Evolutionary conservation across 1,140 invertebrate genomes (phyloP).

Genomic region (Psilanteris sp.): DNA sequence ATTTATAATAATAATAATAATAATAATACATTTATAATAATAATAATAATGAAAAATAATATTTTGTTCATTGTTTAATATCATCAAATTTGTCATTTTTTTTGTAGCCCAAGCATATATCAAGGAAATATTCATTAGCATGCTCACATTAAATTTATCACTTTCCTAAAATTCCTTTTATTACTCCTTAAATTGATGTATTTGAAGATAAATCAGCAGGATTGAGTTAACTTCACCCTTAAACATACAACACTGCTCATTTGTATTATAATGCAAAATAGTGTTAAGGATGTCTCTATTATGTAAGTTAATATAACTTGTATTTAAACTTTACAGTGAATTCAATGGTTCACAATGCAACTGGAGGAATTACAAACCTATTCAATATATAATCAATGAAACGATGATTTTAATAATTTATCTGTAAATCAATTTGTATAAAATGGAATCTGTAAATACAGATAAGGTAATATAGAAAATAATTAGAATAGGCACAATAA

Average conservation of each 20-base stretch:
- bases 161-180: neutral
- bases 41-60: too few species aligned
- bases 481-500: slow-evolving; percentile 2
- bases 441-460: slow-evolving; percentile 18
- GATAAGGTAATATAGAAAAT: slow-evolving; percentile 29
- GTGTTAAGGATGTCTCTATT: slow-evolving; percentile 19
- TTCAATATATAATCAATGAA: slow-evolving; percentile 11
- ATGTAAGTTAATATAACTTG: slow-evolving; percentile 21
- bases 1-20: too few species aligned
- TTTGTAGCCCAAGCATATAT: too few species aligned
- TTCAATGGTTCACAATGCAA: slow-evolving; percentile 15
- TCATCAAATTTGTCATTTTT: too few species aligned
- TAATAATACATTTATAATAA: too few species aligned
- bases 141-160: neutral
- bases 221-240: neutral
- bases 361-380: slow-evolving; percentile 20
- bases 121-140: neutral
- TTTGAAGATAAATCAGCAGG: neutral
- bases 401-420: slow-evolving; percentile 14
- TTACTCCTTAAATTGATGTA: neutral
- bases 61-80: too few species aligned
- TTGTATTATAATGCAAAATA: slow-evolving; percentile 7
- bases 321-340: slow-evolving; percentile 32
- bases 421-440: slow-evolving; percentile 18
- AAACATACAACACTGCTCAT: neutral